A percentile compares a stretch with the other conserved stretches of the same genome.
Conservation (phyloP, 2,113 vertebrate species). For the Halcyon senegalensis region DNA sequence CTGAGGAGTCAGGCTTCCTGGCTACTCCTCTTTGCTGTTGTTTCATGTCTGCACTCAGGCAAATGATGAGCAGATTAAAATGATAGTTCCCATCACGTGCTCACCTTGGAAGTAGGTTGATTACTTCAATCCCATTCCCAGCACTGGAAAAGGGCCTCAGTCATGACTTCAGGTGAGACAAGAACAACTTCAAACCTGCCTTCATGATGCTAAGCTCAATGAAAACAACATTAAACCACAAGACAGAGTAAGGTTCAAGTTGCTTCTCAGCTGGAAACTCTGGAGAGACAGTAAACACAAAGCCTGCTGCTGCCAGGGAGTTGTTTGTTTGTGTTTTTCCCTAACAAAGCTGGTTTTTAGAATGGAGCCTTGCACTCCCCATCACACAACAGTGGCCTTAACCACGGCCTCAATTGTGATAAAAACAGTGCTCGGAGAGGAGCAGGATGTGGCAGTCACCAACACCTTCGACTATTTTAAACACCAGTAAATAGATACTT, state of each 20-base stretch:
- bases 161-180: neutral
- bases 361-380: neutral
- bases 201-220: conserved; percentile 1
- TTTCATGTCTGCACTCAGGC: neutral
- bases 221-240: conserved; percentile 39
- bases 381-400: neutral
- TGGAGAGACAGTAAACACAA: conserved; percentile 42
- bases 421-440: neutral
- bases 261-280: conserved; percentile 34
- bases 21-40: neutral
- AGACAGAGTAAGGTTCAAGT: neutral
- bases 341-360: neutral
- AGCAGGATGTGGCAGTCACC: neutral
- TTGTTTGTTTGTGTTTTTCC: conserved; percentile 20
- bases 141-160: neutral
- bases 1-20: neutral
- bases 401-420: neutral
- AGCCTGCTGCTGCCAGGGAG: neutral
- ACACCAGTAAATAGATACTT: neutral
- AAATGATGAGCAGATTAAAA: neutral
- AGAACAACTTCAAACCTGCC: conserved; percentile 39
- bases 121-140: neutral
- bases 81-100: neutral
- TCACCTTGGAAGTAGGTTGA: neutral
- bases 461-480: neutral